Conservation (phyloP, 2,888 invertebrate genomes). For the Drosophila mimica region DNA sequence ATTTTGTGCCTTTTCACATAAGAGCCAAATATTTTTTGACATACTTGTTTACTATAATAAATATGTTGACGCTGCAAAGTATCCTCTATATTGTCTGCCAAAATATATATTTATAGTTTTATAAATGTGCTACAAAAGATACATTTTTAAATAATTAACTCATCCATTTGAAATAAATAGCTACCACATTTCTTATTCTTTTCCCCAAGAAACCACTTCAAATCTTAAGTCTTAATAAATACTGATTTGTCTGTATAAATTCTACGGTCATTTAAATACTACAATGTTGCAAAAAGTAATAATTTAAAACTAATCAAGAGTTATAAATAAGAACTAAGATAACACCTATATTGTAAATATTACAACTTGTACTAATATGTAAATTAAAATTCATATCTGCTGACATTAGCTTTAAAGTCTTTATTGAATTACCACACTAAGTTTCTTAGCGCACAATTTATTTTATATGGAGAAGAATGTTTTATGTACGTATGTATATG, state of each 20-base stretch:
- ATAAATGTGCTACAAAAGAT: not conserved
- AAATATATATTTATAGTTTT: not conserved
- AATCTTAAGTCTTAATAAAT: not conserved
- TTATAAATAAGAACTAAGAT: not conserved
- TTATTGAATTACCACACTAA: not conserved
- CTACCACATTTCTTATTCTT: not conserved
- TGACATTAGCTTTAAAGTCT: not conserved
- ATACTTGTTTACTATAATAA: not conserved
- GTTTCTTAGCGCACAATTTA: not conserved
- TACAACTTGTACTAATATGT: not conserved
- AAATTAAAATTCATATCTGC: not conserved
- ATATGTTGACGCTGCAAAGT: not conserved
- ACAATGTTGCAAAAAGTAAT: not conserved
- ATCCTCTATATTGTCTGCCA: not conserved
- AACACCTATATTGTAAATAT: not conserved
- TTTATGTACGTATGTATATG: not conserved
- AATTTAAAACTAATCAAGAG: not conserved
- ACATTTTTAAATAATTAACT: not conserved
- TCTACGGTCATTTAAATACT: not conserved
- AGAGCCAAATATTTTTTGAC: not conserved
- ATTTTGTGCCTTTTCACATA: constrained; percentile 9
- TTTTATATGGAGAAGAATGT: not conserved
- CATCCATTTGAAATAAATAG: not conserved
- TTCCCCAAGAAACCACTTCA: not conserved
- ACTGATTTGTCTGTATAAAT: not conserved